Evolutionary conservation across 2,888 invertebrate genomes (phyloP).

Genomic region (Hoplodrina ambigua): DNA sequence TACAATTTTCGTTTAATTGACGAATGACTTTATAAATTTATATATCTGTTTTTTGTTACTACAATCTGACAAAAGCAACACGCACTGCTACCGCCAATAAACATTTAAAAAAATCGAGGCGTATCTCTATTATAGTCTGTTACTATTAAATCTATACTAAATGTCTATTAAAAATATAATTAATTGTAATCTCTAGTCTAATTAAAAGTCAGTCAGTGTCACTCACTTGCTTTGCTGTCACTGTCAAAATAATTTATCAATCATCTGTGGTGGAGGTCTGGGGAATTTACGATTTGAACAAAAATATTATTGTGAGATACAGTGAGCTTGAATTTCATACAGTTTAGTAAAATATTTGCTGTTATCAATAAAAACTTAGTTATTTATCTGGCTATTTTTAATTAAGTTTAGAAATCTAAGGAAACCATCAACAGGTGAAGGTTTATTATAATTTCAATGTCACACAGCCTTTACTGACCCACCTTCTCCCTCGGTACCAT

Average conservation of each 20-base stretch:
- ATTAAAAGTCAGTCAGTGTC: too few relatives aligned
- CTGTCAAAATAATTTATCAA: conserved; percentile 5
- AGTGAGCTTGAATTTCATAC: conserved; percentile 11
- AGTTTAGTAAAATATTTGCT: neutral
- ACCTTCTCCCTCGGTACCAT: conserved; percentile 53
- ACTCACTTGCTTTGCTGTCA: neutral
- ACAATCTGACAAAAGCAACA: too few relatives aligned
- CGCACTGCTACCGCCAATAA: too few relatives aligned
- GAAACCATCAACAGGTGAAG: conserved; percentile 66
- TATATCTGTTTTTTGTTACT: too few relatives aligned
- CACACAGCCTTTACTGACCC: conserved; percentile 61
- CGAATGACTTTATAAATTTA: too few relatives aligned
- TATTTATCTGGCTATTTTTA: conserved; percentile 5
- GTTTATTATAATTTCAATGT: conserved; percentile 65
- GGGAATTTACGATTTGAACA: conserved; percentile 36
- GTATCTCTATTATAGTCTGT: too few relatives aligned
- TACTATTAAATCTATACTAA: too few relatives aligned
- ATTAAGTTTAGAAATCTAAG: conserved; percentile 22
- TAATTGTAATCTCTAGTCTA: too few relatives aligned
- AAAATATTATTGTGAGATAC: conserved; percentile 55
- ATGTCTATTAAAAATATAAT: too few relatives aligned
- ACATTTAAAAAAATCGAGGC: too few relatives aligned
- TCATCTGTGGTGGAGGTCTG: conserved; percentile 32
- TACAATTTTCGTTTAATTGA: too few relatives aligned
- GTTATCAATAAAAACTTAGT: conserved; percentile 1